A percentile compares a stretch with the other conserved stretches of the same genome.
phyloP scores from a whole-genome alignment of 2,113 vertebrate genomes.

The Solea senegalensis region DNA sequence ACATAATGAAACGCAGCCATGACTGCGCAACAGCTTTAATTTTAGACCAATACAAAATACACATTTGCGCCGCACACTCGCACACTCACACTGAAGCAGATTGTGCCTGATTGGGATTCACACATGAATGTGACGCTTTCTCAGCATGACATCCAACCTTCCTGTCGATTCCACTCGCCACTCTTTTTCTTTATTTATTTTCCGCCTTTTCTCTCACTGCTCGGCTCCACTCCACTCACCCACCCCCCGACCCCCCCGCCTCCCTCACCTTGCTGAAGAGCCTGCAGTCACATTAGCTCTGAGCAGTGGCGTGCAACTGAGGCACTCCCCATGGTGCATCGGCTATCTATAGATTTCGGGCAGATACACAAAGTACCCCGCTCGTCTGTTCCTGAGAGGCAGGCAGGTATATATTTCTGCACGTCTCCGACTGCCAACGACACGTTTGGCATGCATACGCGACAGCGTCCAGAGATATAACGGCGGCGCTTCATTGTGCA shows the following conservation, averaged over 20 bases:
- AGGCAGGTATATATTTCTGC: constrained; percentile 13
- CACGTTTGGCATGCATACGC: constrained; percentile 27
- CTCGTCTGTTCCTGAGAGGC: constrained; percentile 43
- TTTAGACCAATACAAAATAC: constrained; percentile 52
- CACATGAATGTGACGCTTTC: constrained; percentile 51
- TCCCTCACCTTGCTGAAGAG: constrained; percentile 45
- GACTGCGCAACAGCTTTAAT: constrained; percentile 46
- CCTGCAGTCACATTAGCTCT: constrained; percentile 50
- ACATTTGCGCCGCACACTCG: constrained; percentile 3
- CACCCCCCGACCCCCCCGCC: constrained; percentile 20
- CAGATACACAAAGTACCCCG: constrained; percentile 41
- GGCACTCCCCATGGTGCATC: constrained; percentile 30
- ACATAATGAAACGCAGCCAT: constrained; percentile 54
- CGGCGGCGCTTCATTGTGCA: constrained; percentile 20
- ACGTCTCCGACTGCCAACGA: constrained; percentile 22
- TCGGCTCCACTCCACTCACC: constrained; percentile 3
- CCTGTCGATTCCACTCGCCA: constrained; percentile 46
- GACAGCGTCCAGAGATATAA: constrained; percentile 27
- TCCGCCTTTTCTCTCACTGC: constrained; percentile 11
- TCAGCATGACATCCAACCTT: constrained; percentile 52
- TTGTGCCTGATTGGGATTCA: constrained; percentile 56
- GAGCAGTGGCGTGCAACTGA: constrained; percentile 41
- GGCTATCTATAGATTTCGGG: constrained; percentile 57
- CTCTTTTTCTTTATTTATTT: constrained; percentile 3
- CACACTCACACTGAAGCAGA: constrained; percentile 46